Base-by-base conservation (phyloP, 2,113 vertebrate genomes). In the Aspiorhynchus laticeps region DNA sequence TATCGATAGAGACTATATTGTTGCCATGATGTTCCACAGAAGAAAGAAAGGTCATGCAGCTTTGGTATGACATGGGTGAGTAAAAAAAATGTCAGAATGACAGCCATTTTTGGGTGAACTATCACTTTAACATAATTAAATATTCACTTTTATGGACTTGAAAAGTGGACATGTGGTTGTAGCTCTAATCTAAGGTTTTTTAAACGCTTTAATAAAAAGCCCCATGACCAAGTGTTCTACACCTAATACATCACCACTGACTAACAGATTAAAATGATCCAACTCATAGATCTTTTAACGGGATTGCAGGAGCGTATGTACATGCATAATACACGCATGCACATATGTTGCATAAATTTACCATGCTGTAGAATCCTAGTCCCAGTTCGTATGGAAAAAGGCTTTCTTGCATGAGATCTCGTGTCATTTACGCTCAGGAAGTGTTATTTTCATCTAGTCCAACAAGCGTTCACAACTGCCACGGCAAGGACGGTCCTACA, bases 71-170 rank as follows among this genome's bases (percentile, higher is more conserved):
- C 15, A 51, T 51, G 36, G 5, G 19, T 24, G 36, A 41, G 36
- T 41, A 74, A 41, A 74, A 74, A 36, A 4, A 74, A 51, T 41
- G 67, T 1, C 17, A 71, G 31, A 71, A 71, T 71, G 2, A 28
- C 17, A 19, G 15, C 5, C 17, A 2, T 69, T 33, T 69, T 71
- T 71, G 24, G 24, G 5, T 15, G 36, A n/a, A 74, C 31, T 83
- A 15, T 24, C 63, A 56, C 77, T 75, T 88, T 85, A 85, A 65
- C 53, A 78, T 86, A 71, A 88, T 86, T 73, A 86, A 88, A 86
- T 78, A 51, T 80, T 7, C 9, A 17, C 74, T 67, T 67, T 65
- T 63, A 15, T 24, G 38, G 69, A 5, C 33, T n/a, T 75, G 11
- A 26, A 75, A 69, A 14, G 48, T 59, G 24, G 61, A 84, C 24